Evolutionary conservation across 2,888 invertebrate genomes (phyloP).

Genomic region (Sminthurides aquaticus): DNA sequence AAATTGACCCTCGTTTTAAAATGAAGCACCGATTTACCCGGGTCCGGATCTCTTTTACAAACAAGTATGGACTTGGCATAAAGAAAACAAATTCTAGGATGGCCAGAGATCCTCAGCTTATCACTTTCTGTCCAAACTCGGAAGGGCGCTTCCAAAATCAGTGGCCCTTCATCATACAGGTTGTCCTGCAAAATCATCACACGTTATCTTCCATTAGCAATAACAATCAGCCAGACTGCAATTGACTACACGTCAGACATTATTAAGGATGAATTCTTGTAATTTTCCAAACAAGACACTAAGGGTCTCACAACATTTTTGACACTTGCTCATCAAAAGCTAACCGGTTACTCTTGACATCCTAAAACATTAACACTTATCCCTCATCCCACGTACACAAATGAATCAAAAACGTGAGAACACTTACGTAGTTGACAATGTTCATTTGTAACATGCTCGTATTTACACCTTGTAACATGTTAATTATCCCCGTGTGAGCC

Average conservation of each 20-base stretch:
- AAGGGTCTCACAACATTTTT: neutral
- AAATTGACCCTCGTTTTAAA: neutral
- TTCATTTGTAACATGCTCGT: neutral
- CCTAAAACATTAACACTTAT: too few relatives aligned
- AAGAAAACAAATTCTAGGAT: neutral
- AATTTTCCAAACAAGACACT: neutral
- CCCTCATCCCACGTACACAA: too few relatives aligned
- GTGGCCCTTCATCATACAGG: constrained; percentile 2
- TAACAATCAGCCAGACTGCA: neutral
- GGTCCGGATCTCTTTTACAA: neutral
- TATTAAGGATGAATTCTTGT: neutral
- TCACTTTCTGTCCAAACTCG: constrained; percentile 2
- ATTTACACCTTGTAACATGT: constrained; percentile 3
- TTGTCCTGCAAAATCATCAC: neutral
- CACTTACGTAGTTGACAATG: constrained; percentile 8
- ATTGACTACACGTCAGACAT: neutral
- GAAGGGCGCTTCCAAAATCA: constrained; percentile 2
- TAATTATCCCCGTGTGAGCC: neutral
- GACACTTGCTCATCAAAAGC: too few relatives aligned
- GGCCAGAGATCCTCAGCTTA: neutral
- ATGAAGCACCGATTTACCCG: neutral
- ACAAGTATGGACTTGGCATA: constrained; percentile 3
- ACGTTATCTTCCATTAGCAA: neutral
- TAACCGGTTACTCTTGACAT: too few relatives aligned
- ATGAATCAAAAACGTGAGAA: too few relatives aligned